Evolutionary conservation across 1,140 invertebrate genomes (phyloP).

Genomic region (Brachionus rotundiformis): DNA sequence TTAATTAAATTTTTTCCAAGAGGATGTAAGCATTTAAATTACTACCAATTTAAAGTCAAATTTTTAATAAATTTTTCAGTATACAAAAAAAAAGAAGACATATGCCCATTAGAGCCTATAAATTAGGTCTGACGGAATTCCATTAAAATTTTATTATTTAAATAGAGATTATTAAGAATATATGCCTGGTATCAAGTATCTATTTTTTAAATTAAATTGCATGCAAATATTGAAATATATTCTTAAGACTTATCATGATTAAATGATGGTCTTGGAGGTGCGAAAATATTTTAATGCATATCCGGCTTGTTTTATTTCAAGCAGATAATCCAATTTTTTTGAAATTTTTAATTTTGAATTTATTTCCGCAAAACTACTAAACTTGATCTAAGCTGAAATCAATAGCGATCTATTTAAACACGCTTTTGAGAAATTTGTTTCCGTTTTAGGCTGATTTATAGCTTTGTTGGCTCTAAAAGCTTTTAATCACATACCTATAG

Average conservation of each 20-base stretch:
- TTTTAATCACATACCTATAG: constrained; percentile 21
- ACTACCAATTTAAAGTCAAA: background rate
- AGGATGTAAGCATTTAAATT: background rate
- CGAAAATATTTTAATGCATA: constrained; percentile 32
- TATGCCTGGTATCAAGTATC: constrained; percentile 10
- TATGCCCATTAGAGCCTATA: background rate
- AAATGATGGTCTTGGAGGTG: background rate
- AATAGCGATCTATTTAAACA: background rate
- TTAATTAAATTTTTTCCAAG: too few relatives aligned
- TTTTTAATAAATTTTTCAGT: background rate
- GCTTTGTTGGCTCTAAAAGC: constrained; percentile 14
- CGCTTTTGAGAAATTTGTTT: constrained; percentile 3
- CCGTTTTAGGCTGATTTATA: background rate
- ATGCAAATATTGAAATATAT: background rate
- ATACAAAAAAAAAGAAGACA: background rate
- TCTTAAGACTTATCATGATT: background rate
- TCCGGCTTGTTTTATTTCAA: constrained; percentile 8
- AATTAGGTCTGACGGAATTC: background rate
- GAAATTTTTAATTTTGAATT: background rate
- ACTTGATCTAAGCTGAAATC: background rate
- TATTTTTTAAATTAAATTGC: background rate
- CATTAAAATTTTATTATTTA: background rate
- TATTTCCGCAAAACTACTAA: background rate
- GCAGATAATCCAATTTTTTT: constrained; percentile 42
- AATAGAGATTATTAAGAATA: background rate